A percentile compares a stretch with the other conserved stretches of the same genome.
These are phyloP conservation scores for Gavialis gangeticus DNA, from an alignment of 2,113 vertebrate species.

Conservation along the genomic window DNA sequence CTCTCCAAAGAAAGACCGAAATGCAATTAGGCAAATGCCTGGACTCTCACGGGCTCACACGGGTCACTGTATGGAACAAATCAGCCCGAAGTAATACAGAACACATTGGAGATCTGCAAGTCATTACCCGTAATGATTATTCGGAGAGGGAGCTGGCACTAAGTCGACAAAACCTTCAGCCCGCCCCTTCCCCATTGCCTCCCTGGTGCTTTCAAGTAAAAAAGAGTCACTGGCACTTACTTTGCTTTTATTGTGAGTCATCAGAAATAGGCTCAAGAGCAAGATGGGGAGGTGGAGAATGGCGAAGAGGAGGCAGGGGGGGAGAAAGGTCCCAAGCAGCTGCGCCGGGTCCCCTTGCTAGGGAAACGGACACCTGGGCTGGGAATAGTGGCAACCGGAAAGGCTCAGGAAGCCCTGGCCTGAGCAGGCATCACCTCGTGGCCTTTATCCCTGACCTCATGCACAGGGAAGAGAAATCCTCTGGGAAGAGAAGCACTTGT, in stretches of 20 bases:
- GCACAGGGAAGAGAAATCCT: not conserved
- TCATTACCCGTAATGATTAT: constrained; percentile 59
- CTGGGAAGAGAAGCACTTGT: not conserved
- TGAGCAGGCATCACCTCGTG: not conserved
- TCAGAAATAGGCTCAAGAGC: not conserved
- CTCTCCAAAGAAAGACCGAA: constrained; percentile 16
- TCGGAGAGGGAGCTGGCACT: constrained; percentile 51
- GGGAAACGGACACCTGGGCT: not conserved
- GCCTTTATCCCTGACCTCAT: not conserved
- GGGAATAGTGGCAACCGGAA: not conserved
- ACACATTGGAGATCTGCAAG: constrained; percentile 58
- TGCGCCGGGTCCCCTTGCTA: not conserved
- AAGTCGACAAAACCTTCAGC: not conserved
- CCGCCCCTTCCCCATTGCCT: not conserved
- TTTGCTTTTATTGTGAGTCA: constrained; percentile 7
- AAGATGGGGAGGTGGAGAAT: not conserved
- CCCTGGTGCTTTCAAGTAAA: constrained; percentile 33
- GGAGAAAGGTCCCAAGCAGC: not conserved
- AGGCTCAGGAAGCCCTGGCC: not conserved
- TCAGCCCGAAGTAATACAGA: constrained; percentile 56
- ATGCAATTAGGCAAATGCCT: not conserved
- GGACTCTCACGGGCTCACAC: fast-evolving
- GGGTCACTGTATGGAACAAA: constrained; percentile 58
- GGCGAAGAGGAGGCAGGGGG: not conserved
- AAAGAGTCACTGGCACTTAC: not conserved